These are phyloP conservation scores for rabbit (Oryctolagus cuniculus) DNA, from an alignment of 2,113 vertebrate genomes.

Conservation along the genomic window DNA sequence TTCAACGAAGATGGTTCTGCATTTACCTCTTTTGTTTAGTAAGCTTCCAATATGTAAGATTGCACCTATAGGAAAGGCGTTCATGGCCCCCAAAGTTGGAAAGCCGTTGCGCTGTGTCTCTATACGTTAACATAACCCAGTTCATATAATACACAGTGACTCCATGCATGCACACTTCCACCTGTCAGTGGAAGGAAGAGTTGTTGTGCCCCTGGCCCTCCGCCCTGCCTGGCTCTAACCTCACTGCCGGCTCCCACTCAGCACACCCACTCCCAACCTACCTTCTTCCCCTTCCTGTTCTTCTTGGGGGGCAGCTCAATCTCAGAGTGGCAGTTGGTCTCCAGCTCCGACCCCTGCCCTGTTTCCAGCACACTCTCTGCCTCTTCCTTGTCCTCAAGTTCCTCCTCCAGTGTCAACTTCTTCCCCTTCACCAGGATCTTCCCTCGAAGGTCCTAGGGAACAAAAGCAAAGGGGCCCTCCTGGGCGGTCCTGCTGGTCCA, in stretches of 20 bases:
- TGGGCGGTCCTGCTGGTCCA: not conserved
- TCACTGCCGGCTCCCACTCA: not conserved
- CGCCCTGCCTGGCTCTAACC: not conserved
- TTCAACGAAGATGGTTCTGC: not conserved
- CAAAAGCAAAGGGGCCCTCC: slow-evolving; percentile 19
- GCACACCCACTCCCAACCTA: too few species aligned
- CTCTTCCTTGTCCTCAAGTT: slow-evolving; percentile 84
- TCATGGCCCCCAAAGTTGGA: slow-evolving; percentile 9
- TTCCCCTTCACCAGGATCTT: slow-evolving; percentile 96
- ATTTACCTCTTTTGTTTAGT: not conserved
- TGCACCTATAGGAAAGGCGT: not conserved
- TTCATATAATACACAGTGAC: not conserved
- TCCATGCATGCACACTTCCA: not conserved
- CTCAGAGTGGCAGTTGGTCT: slow-evolving; percentile 73
- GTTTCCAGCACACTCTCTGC: slow-evolving; percentile 85
- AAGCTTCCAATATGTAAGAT: slow-evolving; percentile 2
- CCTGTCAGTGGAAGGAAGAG: not conserved
- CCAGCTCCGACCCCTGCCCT: slow-evolving; percentile 86
- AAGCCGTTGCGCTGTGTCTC: not conserved
- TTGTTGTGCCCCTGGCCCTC: not conserved
- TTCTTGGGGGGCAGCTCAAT: slow-evolving; percentile 73
- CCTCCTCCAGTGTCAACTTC: slow-evolving; percentile 90
- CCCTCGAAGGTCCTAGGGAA: slow-evolving; percentile 90
- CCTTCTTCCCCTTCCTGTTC: slow-evolving; percentile 80
- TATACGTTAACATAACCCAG: not conserved